Base-by-base conservation (phyloP, 2,113 vertebrate species). In the Oncorhynchus kisutch region DNA sequence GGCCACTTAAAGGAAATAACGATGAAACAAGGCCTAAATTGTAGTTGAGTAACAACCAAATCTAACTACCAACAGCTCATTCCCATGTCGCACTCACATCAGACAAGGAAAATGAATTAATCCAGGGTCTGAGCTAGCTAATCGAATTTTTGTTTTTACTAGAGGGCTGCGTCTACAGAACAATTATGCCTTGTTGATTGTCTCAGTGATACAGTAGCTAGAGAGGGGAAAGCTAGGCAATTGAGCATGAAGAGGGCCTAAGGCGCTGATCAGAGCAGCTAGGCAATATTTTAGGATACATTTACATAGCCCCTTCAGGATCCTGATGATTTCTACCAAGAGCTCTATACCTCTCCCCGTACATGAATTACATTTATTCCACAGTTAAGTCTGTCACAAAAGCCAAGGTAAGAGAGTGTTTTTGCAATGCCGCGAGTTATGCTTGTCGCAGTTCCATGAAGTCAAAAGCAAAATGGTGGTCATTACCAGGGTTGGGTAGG, bases 231-330 rank as follows among this genome's bases (percentile, higher is more conserved):
- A 78, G 65, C 48, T 9, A n/a, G 70, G 51, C 11, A n/a, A n/a
- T 49, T 73, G 34, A 29, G 16, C 18, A 78, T 39, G 31, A 67
- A 66, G 75, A 77, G 59, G 66, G 72, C 60, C 60, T 70, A 2
- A 0, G 51, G 66, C 75, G 5, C 20, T 34, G 74, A 67, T 78
- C 69, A 24, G 22, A 72, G 76, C 81, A 76, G 54, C 67, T 18
- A 78, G 59, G 69, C 77, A 68, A 31, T 71, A 70, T 75, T 82
- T 81, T 51, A 79, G n/a, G 72, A 9, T n/a, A 75, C 16, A 79
- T 84, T 78, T 72, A 78, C 73, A 84, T 71, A 73, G 64, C 67
- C 75, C 77, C 75, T 75, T 67, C 76, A 76, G 75, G 70, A 72
- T 66, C 71, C 67, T 71, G 75, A 45, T 20, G 9, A 11, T 45